Conservation (phyloP, 2,113 vertebrate genomes). For the Macrotis lagotis region DNA sequence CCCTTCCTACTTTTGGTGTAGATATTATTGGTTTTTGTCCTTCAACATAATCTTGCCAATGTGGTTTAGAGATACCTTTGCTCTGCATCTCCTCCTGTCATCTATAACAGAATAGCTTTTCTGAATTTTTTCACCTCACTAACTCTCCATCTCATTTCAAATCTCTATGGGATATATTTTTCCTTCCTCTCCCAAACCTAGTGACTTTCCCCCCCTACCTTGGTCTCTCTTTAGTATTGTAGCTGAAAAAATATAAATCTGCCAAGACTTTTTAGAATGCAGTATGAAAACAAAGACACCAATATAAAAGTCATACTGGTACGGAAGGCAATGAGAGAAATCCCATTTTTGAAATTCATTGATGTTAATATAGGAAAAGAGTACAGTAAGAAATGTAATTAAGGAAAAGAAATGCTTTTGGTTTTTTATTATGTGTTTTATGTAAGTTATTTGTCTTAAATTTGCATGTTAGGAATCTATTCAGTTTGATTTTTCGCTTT, state of each 20-base stretch:
- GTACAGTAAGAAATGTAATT: background rate
- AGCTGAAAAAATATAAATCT: background rate
- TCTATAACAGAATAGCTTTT: background rate
- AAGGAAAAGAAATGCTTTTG: background rate
- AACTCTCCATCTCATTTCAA: background rate
- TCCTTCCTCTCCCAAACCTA: background rate
- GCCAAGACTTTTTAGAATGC: background rate
- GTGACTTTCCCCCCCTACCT: background rate
- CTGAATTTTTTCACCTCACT: background rate
- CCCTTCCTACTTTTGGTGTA: background rate
- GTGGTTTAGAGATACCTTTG: background rate
- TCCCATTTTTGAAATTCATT: background rate
- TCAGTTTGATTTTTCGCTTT: no score
- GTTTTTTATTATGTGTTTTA: background rate
- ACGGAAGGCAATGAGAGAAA: background rate
- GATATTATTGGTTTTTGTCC: background rate
- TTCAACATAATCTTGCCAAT: background rate
- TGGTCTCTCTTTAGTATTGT: background rate
- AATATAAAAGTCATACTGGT: background rate
- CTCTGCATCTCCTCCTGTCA: accelerated
- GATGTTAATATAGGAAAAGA: background rate
- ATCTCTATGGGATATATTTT: background rate
- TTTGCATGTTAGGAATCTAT: accelerated
- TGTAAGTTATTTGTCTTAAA: background rate
- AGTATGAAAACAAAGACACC: background rate